Evolutionary conservation across 2,888 invertebrate species (phyloP).

Genomic region (Eupithecia dodoneata): DNA sequence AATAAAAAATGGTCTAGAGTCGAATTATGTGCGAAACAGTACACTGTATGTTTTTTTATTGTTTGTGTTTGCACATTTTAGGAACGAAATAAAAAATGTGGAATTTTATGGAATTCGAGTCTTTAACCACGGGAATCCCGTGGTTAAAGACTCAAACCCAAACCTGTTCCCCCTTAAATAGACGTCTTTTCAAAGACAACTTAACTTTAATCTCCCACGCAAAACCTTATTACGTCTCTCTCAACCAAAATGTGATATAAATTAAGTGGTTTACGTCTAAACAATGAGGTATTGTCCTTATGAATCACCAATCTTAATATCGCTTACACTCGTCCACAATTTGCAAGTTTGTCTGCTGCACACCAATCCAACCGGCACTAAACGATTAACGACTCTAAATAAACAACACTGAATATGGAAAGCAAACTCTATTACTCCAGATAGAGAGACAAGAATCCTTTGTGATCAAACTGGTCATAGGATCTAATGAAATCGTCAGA

Average conservation of each 20-base stretch:
- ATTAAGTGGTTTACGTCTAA: slow-evolving; percentile 54
- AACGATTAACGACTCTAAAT: slow-evolving; percentile 37
- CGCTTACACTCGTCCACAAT: slow-evolving; percentile 64
- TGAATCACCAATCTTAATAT: slow-evolving; percentile 69
- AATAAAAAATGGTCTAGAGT: too few species aligned
- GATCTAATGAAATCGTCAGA: slow-evolving; percentile 42
- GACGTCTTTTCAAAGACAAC: neutral
- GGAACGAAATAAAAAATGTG: too few species aligned
- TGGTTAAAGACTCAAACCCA: too few species aligned
- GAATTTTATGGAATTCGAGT: too few species aligned
- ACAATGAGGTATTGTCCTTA: slow-evolving; percentile 65
- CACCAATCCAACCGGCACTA: slow-evolving; percentile 50
- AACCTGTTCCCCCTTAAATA: neutral
- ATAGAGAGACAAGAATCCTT: slow-evolving; percentile 41
- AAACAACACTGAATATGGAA: slow-evolving; percentile 23
- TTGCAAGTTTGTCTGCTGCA: slow-evolving; percentile 68
- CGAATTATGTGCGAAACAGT: too few species aligned
- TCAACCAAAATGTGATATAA: slow-evolving; percentile 45
- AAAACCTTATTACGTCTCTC: slow-evolving; percentile 31
- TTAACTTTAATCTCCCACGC: slow-evolving; percentile 23
- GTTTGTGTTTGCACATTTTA: too few species aligned
- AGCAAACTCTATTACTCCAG: slow-evolving; percentile 32
- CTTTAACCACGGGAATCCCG: too few species aligned
- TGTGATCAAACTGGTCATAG: slow-evolving; percentile 36
- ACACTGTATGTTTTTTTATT: too few species aligned